Evolutionary conservation across 2,888 invertebrate species (phyloP), one percentile per base, ranked within the genome.

Genomic region (Sphinx pinastri): DNA sequence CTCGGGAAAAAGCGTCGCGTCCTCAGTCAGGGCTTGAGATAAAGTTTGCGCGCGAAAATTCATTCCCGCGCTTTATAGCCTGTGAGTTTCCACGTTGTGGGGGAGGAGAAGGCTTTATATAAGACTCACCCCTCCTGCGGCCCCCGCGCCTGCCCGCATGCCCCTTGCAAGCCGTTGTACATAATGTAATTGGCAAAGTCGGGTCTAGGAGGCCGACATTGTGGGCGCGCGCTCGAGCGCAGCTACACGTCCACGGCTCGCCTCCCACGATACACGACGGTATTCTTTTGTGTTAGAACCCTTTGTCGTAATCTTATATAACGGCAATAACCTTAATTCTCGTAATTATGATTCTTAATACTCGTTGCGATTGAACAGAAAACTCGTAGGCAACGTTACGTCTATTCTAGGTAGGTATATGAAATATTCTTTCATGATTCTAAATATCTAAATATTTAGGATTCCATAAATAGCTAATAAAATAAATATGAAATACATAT

Each of bases 31-130:
- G 77, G 76, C 78, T 78, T 77, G 86, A 83, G 85, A 89, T 89
- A 90, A 89, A 92, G 88, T 92, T 92, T 92, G 81, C 87, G 91
- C 90, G 90, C 84, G 89, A 90, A 91, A 91, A 88, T 86, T 90
- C 91, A 88, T 91, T 92, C 90, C 90, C 92, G 92, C 91, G 90
- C 89, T 91, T 91, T 90, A 89, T 87, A 87, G 84, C 85, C 83
- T 84, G 83, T 80, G 87, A 87, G 87, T 88, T 90, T 90, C 84
- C 87, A 83, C 82, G 82, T 78, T 77, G 82, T 76, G 72, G 71
- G 68, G 74, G 84, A 82, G 81, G 79, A 82, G 83, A 78, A 79
- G 82, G 81, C 74, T 80, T 83, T 87, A 86, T 81, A 84, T 86
- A 85, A 82, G 75, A 74, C 79, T 74, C 81, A 72, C 79, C 77